Base-by-base conservation (phyloP, 2,113 vertebrate species). In the Periophthalmodon schlosseri region DNA sequence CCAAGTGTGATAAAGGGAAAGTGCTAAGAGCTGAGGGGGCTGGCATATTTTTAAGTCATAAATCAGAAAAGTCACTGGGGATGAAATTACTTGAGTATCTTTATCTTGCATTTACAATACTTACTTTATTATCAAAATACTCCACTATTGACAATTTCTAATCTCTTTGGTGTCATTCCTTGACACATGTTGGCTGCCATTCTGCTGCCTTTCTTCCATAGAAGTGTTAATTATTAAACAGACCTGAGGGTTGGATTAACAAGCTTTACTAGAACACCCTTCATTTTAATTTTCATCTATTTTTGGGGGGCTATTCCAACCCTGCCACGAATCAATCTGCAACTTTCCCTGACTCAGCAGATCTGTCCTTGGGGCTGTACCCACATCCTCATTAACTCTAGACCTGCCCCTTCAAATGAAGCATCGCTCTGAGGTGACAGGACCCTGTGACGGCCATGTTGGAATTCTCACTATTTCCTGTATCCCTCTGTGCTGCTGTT, bases 401-500 rank as follows among this genome's bases (percentile, higher is more conserved):
- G 88, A 36, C 0, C 24, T 80, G 64, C 67, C 72, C 52, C 78
- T 68, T 67, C 60, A 52, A 74, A 28, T 46, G 66, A 81, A 44
- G 33, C 73, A 64, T 66, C n/a, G 20, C 12, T 60, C 23, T 18
- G 57, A 3, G n/a, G 24, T 23, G 71, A 33, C 54, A 36, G 2
- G 60, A 74, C 75, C 68, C 47, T 49, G 68, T 77, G 54, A 67
- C 70, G 64, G 81, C 79, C 88, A 80, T 85, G 79, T 71, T 87
- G 89, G 84, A 91, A 92, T 85, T 86, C 89, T 80, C 82, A 88
- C 90, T 84, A 68, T 89, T 92, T 90, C 90, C 91, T 92, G 81
- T 86, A 86, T 74, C 80, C 86, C 84, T 84, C 74, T 9, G 54
- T 73, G 73, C 81, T 76, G 85, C 88, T 79, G 84, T 88, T 81